Evolutionary conservation across 2,797 vertebrate species (phyloP), one percentile per base, ranked within the genome.

Genomic region (Gouania willdenowi): DNA sequence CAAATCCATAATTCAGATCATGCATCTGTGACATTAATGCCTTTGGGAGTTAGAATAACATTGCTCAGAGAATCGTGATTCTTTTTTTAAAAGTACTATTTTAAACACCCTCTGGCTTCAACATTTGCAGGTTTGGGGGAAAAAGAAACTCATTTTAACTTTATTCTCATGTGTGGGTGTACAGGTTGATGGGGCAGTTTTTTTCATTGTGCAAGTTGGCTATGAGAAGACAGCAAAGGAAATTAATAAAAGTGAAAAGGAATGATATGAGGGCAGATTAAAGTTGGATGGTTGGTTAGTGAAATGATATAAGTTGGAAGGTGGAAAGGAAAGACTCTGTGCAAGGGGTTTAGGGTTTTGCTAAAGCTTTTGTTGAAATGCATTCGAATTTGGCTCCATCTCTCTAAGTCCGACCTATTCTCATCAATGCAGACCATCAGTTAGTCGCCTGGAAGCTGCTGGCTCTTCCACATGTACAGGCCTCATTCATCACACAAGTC

Each of bases 401-500:
- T 26, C 6, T 8, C 21, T 18, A 25, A 6, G 51, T 36, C 26
- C 27, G 40, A 1, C 53, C 44, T 34, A 25, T 24, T 27, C 39
- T 25, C 5, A 10, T 62, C 40, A 33, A 30, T 39, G 40, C 16
- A 9, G 5, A 4, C 43, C 44, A 44, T 61, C 35, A 47, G 39
- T 34, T 12, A 37, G 35, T 44, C 2, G 24, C 68, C 51, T 60
- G 47, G 38, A 44, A 26, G 49, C 62, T 69, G 68, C 79, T 69
- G 45, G 34, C 49, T 64, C 34, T 20, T 78, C 70, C 69, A 66
- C 71, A 56, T 71, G 66, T 65, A 60, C 46, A 27, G 21, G 55
- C 42, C 59, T 83, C 81, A 86, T 90, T 88, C 89, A 88, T 90
- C 87, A 86, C 57, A 62, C 41, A 9, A 65, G 41, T 49, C 40